Percentiles rank a stretch among this genome's conserved stretches.
Evolutionary conservation across 2,888 invertebrate species (phyloP).

Genomic region (Ryuthela nishihirai): DNA sequence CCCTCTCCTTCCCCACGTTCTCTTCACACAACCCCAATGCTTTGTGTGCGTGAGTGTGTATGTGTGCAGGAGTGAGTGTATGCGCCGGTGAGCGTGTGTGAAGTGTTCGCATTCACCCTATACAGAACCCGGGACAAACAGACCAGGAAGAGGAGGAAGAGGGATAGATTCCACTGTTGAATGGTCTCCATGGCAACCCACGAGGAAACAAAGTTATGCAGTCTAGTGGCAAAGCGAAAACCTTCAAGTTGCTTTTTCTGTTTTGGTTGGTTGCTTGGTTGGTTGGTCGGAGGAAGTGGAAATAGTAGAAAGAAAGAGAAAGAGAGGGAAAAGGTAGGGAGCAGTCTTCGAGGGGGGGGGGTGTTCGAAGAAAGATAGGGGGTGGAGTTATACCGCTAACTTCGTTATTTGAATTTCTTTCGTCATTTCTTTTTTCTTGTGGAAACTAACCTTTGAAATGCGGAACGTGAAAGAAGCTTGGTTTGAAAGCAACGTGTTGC

Average conservation of each 20-base stretch:
- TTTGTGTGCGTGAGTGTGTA: no score
- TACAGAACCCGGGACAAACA: no score
- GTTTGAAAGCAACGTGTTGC: no score
- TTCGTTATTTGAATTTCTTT: slow-evolving; percentile 23
- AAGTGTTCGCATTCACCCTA: no score
- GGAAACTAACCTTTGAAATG: no score
- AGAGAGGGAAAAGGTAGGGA: slow-evolving; percentile 5
- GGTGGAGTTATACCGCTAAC: slow-evolving; percentile 27
- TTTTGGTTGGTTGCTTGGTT: slow-evolving; percentile 6
- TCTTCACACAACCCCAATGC: no score
- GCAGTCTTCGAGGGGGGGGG: slow-evolving; percentile 11
- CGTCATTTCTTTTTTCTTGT: no score
- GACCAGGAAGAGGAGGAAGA: no score
- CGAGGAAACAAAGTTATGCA: slow-evolving; percentile 31
- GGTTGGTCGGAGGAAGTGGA: slow-evolving; percentile 21
- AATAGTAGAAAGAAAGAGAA: slow-evolving; percentile 6
- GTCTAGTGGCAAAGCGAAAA: slow-evolving; percentile 28
- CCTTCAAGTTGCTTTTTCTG: slow-evolving; percentile 18
- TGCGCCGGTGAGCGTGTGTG: no score
- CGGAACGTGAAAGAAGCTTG: no score
- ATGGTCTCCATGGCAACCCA: slow-evolving; percentile 32
- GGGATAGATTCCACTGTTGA: slow-evolving; percentile 32
- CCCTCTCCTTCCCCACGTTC: slow-evolving; percentile 14
- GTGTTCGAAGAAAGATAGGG: slow-evolving; percentile 11
- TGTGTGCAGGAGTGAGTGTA: no score